Evolutionary conservation across 1,140 invertebrate genomes (phyloP), one percentile per base, ranked within the genome.

Genomic region (Cyphomyrmex costatus): DNA sequence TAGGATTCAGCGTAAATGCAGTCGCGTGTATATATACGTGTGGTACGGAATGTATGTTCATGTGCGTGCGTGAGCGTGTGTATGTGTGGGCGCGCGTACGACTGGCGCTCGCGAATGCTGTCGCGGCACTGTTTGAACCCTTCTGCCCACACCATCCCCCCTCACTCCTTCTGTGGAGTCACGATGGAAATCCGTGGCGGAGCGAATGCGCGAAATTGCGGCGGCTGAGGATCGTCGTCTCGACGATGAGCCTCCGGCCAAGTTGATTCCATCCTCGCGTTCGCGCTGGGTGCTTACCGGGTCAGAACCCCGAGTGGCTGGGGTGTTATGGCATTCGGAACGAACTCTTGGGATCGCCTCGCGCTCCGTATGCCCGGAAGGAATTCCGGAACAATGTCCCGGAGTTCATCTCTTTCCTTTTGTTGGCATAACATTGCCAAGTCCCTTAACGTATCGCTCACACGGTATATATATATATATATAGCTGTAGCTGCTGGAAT

Each of bases 1-100:
- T 92, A 88, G 87, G 88, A 92, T 92, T 92, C 86, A 82, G 65
- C 65, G 89, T 87, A 92, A 92, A 90, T 85, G 88, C 88, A 88
- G 85, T 88, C 91, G 70, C 86, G 63, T 88, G 36, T 77, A 84
- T 36, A 61, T 77, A 84, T 42, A 46, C 42, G 16, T 33, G 51
- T 16, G 12, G 12, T 16, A 46, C 14, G 16, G 61, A n/a, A 58
- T 42, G 51, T 27, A 24, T 10, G 33, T 14, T 7, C 49, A 21
- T 56, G 36, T n/a, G 30, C 27, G 24, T 24, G 27, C 4, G 19
- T 74, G 16, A n/a, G 10, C 24, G 42, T 12, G 14, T 14, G 30
- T 12, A 5, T 49, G 71, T 36, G 30, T 36, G 51, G 65, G 53
- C 30, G 42, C n/a, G 30, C 46, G 24, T 3, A 27, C 58, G 60